A percentile compares a stretch with the other conserved stretches of the same genome.
Evolutionary conservation across 2,888 invertebrate species (phyloP).

Genomic region (Magallana nippona): DNA sequence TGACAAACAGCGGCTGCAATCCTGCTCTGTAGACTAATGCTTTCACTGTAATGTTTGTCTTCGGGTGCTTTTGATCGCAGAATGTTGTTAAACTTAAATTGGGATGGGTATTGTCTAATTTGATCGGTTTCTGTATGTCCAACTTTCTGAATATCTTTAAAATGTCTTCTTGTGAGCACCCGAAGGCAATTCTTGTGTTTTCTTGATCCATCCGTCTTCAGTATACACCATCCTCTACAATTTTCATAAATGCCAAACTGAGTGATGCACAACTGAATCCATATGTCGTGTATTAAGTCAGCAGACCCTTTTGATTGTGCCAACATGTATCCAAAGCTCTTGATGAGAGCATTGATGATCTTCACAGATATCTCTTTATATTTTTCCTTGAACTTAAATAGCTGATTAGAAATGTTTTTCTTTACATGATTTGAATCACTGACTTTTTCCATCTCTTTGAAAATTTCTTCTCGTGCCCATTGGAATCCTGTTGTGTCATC

Average conservation of each 20-base stretch:
- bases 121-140: not conserved
- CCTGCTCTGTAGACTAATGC: conserved; percentile 7
- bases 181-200: conserved; percentile 48
- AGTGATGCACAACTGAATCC: conserved; percentile 25
- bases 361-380: conserved; percentile 33
- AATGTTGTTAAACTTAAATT: conserved; percentile 43
- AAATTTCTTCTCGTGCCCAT: conserved; percentile 16
- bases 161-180: conserved; percentile 45
- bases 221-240: conserved; percentile 47
- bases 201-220: not conserved
- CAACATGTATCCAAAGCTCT: conserved; percentile 40
- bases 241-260: conserved; percentile 43
- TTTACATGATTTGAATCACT: conserved; percentile 43
- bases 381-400: conserved; percentile 36
- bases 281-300: conserved; percentile 5
- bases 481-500: conserved; percentile 39
- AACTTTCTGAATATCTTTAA: conserved; percentile 23
- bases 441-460: conserved; percentile 26
- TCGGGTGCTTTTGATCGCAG: conserved; percentile 37
- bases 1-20: conserved; percentile 40
- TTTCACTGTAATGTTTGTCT: conserved; percentile 40
- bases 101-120: conserved; percentile 6
- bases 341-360: conserved; percentile 38
- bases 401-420: conserved; percentile 35
- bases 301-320: conserved; percentile 23